Percentiles rank a stretch among this genome's conserved stretches.
Evolutionary conservation across 2,888 invertebrate species (phyloP).

Genomic region (Gymnosoma rotundatum): DNA sequence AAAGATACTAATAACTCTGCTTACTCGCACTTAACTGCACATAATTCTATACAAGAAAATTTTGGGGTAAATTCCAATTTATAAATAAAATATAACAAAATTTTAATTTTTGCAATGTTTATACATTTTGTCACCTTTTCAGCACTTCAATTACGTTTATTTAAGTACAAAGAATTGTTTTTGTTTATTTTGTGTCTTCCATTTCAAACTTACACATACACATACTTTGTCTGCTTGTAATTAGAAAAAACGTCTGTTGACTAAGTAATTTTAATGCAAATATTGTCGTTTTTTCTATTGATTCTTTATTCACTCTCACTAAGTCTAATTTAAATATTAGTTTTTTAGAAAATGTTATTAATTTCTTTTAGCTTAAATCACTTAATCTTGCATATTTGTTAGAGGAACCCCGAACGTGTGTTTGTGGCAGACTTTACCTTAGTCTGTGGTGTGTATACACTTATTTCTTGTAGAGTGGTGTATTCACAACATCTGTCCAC

Average conservation of each 20-base stretch:
- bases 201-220: slow-evolving; percentile 4
- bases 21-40: slow-evolving; percentile 33
- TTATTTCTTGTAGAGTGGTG: slow-evolving; percentile 36
- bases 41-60: slow-evolving; percentile 20
- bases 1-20: background rate
- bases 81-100: slow-evolving; percentile 34
- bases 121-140: background rate
- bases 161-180: background rate
- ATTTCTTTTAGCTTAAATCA: slow-evolving; percentile 51
- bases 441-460: slow-evolving; percentile 64
- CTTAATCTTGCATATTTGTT: slow-evolving; percentile 68
- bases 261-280: slow-evolving; percentile 8
- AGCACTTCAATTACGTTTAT: background rate
- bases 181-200: background rate
- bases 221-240: slow-evolving; percentile 23
- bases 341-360: slow-evolving; percentile 55
- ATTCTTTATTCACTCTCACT: slow-evolving; percentile 21
- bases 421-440: slow-evolving; percentile 76
- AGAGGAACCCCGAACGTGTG: slow-evolving; percentile 70
- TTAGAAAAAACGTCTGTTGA: slow-evolving; percentile 8
- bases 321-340: slow-evolving; percentile 59
- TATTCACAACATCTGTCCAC: slow-evolving; percentile 28
- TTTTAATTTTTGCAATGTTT: background rate
- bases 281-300: background rate
- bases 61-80: slow-evolving; percentile 1